A percentile compares a stretch with the other conserved stretches of the same genome.
phyloP scores from a whole-genome alignment of 2,888 invertebrate species.

The Harmothoe impar region DNA sequence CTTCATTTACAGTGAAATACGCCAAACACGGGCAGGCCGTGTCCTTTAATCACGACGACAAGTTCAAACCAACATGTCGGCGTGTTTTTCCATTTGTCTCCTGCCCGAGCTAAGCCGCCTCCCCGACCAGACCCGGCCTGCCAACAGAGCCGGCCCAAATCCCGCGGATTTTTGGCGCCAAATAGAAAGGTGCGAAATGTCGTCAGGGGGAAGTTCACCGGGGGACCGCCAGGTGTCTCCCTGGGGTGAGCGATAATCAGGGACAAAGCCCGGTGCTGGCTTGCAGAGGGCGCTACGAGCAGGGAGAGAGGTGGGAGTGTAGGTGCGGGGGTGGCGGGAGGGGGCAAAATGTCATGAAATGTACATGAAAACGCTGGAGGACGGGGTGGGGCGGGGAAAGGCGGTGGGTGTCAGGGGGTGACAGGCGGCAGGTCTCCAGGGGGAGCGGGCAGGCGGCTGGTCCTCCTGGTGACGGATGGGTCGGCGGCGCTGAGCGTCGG shows the following conservation, averaged over 20 bases:
- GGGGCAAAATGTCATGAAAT: slow-evolving; percentile 59
- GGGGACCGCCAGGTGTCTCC: slow-evolving; percentile 57
- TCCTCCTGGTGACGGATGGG: slow-evolving; percentile 58
- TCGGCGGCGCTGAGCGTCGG: slow-evolving; percentile 21
- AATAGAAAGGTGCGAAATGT: slow-evolving; percentile 61
- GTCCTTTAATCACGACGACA: slow-evolving; percentile 55
- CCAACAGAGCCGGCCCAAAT: slow-evolving; percentile 25
- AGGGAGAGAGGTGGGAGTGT: background rate
- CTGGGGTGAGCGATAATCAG: slow-evolving; percentile 55
- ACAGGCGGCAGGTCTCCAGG: slow-evolving; percentile 4
- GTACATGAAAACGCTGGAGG: slow-evolving; percentile 58
- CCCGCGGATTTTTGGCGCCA: slow-evolving; percentile 50
- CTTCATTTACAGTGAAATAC: slow-evolving; percentile 36
- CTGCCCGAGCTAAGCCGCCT: background rate
- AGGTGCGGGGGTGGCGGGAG: background rate
- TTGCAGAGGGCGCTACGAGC: slow-evolving; percentile 6
- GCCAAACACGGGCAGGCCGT: background rate
- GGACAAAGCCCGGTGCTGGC: slow-evolving; percentile 44
- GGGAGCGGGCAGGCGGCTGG: slow-evolving; percentile 32
- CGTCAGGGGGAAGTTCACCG: slow-evolving; percentile 54
- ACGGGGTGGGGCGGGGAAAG: slow-evolving; percentile 30
- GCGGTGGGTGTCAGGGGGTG: slow-evolving; percentile 60
- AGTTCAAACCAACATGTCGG: slow-evolving; percentile 26
- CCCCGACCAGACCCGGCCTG: background rate
- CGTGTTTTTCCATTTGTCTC: slow-evolving; percentile 57